A percentile compares a stretch with the other conserved stretches of the same genome.
Conservation (phyloP, 2,797 vertebrate genomes). For the Cyprinella venusta region DNA sequence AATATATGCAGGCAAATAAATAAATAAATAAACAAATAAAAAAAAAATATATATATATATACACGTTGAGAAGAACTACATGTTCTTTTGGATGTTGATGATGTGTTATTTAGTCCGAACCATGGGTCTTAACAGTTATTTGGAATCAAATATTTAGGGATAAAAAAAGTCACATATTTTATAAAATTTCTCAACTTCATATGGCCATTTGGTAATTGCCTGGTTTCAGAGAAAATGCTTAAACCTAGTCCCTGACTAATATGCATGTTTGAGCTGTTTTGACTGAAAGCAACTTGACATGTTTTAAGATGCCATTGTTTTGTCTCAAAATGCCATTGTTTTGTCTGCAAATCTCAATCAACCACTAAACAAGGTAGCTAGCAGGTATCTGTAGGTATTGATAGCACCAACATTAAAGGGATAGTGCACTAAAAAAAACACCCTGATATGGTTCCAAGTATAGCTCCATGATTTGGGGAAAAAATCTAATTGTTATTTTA, state of each 20-base stretch:
- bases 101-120: not conserved
- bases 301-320: too few relatives aligned
- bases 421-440: too few relatives aligned
- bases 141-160: not conserved
- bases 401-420: not conserved
- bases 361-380: not conserved
- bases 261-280: too few relatives aligned
- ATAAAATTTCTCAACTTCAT: not conserved
- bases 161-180: not conserved
- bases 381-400: too few relatives aligned
- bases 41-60: conserved; percentile 10
- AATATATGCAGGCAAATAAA: conserved; percentile 42
- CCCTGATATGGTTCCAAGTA: too few relatives aligned
- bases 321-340: not conserved
- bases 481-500: too few relatives aligned
- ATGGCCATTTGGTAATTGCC: not conserved
- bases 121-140: not conserved
- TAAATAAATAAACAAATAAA: conserved; percentile 34
- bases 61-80: not conserved
- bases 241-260: too few relatives aligned
- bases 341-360: not conserved
- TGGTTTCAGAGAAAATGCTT: too few relatives aligned
- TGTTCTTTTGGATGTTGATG: conserved; percentile 1
- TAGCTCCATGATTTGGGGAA: too few relatives aligned
- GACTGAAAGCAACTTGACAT: too few relatives aligned